phyloP scores from a whole-genome alignment of 37 sponge, comb jelly and placozoan species.

The Ephydatia muelleri region DNA sequence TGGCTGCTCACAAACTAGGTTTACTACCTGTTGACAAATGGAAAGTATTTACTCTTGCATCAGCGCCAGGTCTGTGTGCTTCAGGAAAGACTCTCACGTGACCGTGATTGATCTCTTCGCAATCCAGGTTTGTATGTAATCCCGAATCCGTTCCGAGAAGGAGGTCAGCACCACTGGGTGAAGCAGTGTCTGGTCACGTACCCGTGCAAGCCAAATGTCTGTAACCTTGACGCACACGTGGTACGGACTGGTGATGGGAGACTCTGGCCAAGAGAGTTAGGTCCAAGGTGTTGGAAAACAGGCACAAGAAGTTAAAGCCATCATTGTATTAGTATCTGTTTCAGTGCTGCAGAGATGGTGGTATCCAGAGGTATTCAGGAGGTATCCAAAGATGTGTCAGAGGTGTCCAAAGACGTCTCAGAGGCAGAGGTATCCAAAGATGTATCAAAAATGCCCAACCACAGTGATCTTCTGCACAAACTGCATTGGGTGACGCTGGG shows the following conservation, averaged over 20 bases:
- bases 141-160: slow-evolving; percentile 69
- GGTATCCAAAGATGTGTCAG: too few relatives aligned
- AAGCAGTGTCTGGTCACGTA: slow-evolving; percentile 70
- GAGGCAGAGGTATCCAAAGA: not conserved
- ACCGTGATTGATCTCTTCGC: not conserved
- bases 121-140: slow-evolving; percentile 77
- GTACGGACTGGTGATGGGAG: slow-evolving; percentile 41
- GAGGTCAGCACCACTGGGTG: slow-evolving; percentile 83
- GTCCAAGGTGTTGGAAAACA: too few relatives aligned
- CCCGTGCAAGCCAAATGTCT: slow-evolving; percentile 77
- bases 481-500: slow-evolving; percentile 94
- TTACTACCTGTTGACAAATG: slow-evolving; percentile 45
- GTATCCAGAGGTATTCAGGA: too few relatives aligned
- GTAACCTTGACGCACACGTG: slow-evolving; percentile 87
- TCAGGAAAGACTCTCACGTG: not conserved
- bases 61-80: slow-evolving; percentile 29
- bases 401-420: too few relatives aligned
- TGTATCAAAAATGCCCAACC: slow-evolving; percentile 1
- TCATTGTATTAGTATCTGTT: not conserved
- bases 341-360: not conserved
- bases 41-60: slow-evolving; percentile 47
- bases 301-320: too few relatives aligned
- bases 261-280: slow-evolving; percentile 64
- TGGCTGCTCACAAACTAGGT: slow-evolving; percentile 26
- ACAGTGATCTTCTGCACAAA: slow-evolving; percentile 32